A percentile compares a stretch with the other conserved stretches of the same genome.
Evolutionary conservation across 2,113 vertebrate genomes (phyloP).

Genomic region (Onychostoma macrolepis): DNA sequence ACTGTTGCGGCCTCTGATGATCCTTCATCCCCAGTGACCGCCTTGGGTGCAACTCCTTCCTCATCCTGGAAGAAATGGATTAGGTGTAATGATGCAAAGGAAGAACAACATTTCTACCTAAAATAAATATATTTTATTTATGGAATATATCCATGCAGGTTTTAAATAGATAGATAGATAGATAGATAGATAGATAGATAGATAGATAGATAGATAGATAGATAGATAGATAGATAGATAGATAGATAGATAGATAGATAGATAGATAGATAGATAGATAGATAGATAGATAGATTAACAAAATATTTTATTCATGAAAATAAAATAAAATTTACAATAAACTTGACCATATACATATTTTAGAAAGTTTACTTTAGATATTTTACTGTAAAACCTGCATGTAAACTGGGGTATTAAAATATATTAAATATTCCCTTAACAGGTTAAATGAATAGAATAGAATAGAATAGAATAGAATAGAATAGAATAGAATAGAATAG

Average conservation of each 20-base stretch:
- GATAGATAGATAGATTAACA: too few species aligned
- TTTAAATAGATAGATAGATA: too few species aligned
- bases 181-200: too few species aligned
- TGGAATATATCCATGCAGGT: too few species aligned
- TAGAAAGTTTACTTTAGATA: neutral
- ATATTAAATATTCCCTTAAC: neutral
- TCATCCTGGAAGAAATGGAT: constrained; percentile 60
- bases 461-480: neutral
- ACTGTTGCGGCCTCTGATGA: constrained; percentile 36
- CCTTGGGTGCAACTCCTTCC: constrained; percentile 66
- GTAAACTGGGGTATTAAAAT: neutral
- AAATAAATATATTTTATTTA: too few species aligned
- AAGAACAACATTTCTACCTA: too few species aligned
- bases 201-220: too few species aligned
- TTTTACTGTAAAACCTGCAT: neutral
- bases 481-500: neutral
- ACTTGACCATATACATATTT: neutral
- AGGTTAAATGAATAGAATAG: neutral
- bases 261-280: too few species aligned
- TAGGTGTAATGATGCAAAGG: neutral
- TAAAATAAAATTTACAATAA: neutral
- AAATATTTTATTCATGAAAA: too few species aligned
- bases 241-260: too few species aligned
- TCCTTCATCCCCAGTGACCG: constrained; percentile 68
- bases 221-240: too few species aligned